These are phyloP conservation scores for Agrotis clavis DNA, from an alignment of 2,888 invertebrate species.

Conservation along the genomic window DNA sequence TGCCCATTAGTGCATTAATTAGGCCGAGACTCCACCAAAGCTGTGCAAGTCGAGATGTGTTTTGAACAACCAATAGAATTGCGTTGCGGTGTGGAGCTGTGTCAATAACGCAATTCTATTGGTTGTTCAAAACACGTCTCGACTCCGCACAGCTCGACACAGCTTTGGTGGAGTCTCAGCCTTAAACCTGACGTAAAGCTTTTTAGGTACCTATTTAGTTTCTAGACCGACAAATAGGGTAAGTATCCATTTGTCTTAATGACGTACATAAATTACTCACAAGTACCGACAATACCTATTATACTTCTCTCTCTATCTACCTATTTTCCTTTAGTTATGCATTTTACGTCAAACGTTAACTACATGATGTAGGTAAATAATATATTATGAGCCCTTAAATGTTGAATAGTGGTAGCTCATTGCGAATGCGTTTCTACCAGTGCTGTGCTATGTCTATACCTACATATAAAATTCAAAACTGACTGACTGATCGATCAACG, in stretches of 20 bases:
- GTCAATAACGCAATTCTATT: no score
- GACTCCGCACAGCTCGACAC: no score
- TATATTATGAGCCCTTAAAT: background rate
- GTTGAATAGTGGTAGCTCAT: background rate
- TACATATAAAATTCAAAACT: no score
- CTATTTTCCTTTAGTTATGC: conserved; percentile 10
- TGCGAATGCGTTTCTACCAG: background rate
- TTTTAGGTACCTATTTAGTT: conserved; percentile 1
- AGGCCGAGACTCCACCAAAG: no score
- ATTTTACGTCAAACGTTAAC: background rate
- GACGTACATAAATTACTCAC: conserved; percentile 23
- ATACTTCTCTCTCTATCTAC: background rate
- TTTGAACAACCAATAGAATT: no score
- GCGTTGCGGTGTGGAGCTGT: no score
- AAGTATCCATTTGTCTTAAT: conserved; percentile 7
- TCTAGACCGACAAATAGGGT: conserved; percentile 9
- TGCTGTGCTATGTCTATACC: no score
- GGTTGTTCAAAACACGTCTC: no score
- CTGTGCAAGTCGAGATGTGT: no score
- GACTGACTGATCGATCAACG: no score
- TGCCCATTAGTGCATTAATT: no score
- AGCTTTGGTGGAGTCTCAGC: no score
- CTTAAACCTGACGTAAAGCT: background rate
- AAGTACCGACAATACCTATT: conserved; percentile 9
- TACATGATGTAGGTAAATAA: background rate